Evolutionary conservation across 2,888 invertebrate genomes (phyloP).

Genomic region (Allacma fusca): DNA sequence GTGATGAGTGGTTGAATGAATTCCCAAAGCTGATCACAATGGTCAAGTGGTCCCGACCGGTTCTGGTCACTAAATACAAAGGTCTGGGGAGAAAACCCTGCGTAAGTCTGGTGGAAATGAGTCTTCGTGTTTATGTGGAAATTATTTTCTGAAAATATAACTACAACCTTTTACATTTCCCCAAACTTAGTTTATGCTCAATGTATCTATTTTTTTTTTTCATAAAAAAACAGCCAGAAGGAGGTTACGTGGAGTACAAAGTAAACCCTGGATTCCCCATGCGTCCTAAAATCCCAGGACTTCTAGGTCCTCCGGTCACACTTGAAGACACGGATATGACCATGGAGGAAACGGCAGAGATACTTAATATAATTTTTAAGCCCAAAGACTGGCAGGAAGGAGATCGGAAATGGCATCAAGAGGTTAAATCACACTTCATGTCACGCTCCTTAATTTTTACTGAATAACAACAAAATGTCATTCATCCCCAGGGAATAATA

Average conservation of each 20-base stretch:
- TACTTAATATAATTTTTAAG: slow-evolving; percentile 13
- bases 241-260: slow-evolving; percentile 19
- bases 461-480: too few species aligned
- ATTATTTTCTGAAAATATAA: not conserved
- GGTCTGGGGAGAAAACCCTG: slow-evolving; percentile 17
- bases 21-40: slow-evolving; percentile 21
- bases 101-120: not conserved
- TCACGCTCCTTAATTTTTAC: too few species aligned
- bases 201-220: not conserved
- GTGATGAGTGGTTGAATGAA: not conserved
- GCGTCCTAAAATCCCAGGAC: slow-evolving; percentile 31
- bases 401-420: not conserved
- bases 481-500: too few species aligned
- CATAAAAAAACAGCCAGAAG: slow-evolving; percentile 4
- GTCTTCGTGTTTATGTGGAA: not conserved
- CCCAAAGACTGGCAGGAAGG: slow-evolving; percentile 25
- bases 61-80: not conserved
- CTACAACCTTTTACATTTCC: not conserved
- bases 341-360: slow-evolving; percentile 13
- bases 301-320: not conserved
- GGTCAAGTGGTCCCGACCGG: slow-evolving; percentile 27
- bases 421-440: too few species aligned
- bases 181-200: not conserved
- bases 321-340: slow-evolving; percentile 29
- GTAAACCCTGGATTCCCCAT: slow-evolving; percentile 23